A percentile compares a stretch with the other conserved stretches of the same genome.
phyloP scores from a whole-genome alignment of 2,113 vertebrate genomes.

The Fulica atra region DNA sequence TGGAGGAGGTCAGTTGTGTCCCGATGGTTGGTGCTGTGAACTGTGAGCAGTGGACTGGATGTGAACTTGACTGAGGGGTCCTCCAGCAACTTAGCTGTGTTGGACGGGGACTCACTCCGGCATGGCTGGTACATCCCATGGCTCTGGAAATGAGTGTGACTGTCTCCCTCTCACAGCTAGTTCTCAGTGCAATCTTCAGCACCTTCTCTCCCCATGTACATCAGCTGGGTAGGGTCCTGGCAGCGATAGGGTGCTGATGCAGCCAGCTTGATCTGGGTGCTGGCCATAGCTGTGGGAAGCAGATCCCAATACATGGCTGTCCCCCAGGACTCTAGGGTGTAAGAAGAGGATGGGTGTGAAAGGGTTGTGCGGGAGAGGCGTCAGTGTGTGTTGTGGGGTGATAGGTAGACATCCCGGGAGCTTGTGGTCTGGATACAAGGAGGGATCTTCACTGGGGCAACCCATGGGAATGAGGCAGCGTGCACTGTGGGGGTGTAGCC shows the following conservation, averaged over 20 bases:
- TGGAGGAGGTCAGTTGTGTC: not conserved
- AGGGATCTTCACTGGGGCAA: not conserved
- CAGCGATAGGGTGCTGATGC: not conserved
- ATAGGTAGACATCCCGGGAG: not conserved
- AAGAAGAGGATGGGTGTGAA: not conserved
- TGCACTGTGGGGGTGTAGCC: not conserved
- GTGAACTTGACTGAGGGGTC: not conserved
- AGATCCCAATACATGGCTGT: not conserved
- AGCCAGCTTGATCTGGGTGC: not conserved
- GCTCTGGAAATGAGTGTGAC: not conserved
- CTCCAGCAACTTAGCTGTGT: not conserved
- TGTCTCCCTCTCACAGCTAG: not conserved
- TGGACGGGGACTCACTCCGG: not conserved
- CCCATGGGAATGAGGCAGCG: not conserved
- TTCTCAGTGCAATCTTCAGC: not conserved
- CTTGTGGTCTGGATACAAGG: not conserved
- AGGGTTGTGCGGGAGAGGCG: not conserved
- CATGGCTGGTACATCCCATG: not conserved
- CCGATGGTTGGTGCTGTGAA: not conserved
- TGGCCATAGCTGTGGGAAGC: not conserved
- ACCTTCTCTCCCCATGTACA: not conserved
- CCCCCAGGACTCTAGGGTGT: too few species aligned
- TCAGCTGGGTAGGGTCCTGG: not conserved
- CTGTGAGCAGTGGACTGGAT: not conserved
- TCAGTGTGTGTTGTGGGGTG: rapidly evolving